phyloP scores from a whole-genome alignment of 1,140 invertebrate species.

The Aphaenogaster floridana region DNA sequence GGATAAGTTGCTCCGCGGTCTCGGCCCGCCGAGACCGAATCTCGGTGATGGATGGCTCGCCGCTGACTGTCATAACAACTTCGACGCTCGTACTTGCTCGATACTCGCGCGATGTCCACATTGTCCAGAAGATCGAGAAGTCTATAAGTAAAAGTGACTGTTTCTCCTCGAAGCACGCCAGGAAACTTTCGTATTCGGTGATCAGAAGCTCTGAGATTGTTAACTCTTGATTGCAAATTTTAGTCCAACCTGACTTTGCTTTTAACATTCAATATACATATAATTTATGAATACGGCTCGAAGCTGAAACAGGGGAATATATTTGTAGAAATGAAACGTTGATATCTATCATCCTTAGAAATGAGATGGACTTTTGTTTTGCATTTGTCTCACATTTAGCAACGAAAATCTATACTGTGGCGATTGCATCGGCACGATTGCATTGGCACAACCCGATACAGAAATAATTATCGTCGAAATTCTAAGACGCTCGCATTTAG shows the following conservation, averaged over 20 bases:
- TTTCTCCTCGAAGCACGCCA: not conserved
- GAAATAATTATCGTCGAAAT: too few species aligned
- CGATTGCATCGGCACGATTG: too few species aligned
- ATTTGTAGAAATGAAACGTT: not conserved
- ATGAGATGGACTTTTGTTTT: not conserved
- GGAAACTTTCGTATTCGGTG: constrained; percentile 9
- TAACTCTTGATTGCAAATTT: constrained; percentile 23
- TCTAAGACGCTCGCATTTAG: too few species aligned
- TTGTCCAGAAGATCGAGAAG: constrained; percentile 41
- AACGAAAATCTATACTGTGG: too few species aligned
- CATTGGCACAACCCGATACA: too few species aligned
- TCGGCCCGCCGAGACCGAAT: constrained; percentile 84
- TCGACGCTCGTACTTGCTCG: constrained; percentile 57
- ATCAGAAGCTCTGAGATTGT: not conserved
- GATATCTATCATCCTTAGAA: not conserved
- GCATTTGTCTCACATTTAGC: too few species aligned
- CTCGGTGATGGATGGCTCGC: constrained; percentile 85
- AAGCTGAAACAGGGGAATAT: not conserved
- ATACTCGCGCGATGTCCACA: constrained; percentile 44
- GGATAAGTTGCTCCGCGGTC: constrained; percentile 85
- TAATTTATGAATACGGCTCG: not conserved
- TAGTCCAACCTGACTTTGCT: not conserved
- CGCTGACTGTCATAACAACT: constrained; percentile 87
- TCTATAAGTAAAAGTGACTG: not conserved
- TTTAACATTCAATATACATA: not conserved